Evolutionary conservation across 2,888 invertebrate genomes (phyloP).

Genomic region (Ormyrus labotus): DNA sequence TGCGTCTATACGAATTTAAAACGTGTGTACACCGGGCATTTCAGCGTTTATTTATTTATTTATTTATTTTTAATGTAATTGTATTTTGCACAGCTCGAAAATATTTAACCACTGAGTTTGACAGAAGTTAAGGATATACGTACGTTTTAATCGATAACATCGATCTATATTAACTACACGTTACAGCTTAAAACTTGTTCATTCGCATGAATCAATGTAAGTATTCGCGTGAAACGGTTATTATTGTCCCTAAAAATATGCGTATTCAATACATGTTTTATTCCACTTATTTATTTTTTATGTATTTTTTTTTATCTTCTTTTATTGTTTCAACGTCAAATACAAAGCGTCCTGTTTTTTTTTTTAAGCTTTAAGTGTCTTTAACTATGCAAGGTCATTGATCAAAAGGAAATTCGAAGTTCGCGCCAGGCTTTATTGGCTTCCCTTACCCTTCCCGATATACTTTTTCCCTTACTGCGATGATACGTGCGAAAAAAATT

Average conservation of each 20-base stretch:
- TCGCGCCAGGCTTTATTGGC: conserved; percentile 13
- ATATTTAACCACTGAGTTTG: conserved; percentile 18
- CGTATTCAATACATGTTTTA: conserved; percentile 38
- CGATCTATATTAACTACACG: conserved; percentile 11
- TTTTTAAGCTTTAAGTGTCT: conserved; percentile 12
- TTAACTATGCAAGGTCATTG: conserved; percentile 16
- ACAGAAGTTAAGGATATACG: conserved; percentile 10
- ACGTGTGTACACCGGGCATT: too few relatives aligned
- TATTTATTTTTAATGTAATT: too few relatives aligned
- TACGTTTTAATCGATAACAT: conserved; percentile 23
- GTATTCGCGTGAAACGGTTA: conserved; percentile 49
- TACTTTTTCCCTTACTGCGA: neutral
- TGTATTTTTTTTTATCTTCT: conserved; percentile 1
- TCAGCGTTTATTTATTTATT: too few relatives aligned
- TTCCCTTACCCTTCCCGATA: neutral
- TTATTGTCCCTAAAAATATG: conserved; percentile 57
- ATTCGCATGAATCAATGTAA: conserved; percentile 19
- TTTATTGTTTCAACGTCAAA: conserved; percentile 39
- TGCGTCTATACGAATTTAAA: neutral
- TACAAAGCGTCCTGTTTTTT: conserved; percentile 15
- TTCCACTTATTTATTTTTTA: conserved; percentile 13
- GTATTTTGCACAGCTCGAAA: neutral
- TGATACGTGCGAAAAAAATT: conserved; percentile 7
- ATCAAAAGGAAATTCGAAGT: conserved; percentile 33
- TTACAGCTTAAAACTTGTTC: conserved; percentile 31